These are phyloP conservation scores for Hydrochoerus hydrochaeris DNA, from an alignment of 2,113 vertebrate genomes.

Conservation along the genomic window DNA sequence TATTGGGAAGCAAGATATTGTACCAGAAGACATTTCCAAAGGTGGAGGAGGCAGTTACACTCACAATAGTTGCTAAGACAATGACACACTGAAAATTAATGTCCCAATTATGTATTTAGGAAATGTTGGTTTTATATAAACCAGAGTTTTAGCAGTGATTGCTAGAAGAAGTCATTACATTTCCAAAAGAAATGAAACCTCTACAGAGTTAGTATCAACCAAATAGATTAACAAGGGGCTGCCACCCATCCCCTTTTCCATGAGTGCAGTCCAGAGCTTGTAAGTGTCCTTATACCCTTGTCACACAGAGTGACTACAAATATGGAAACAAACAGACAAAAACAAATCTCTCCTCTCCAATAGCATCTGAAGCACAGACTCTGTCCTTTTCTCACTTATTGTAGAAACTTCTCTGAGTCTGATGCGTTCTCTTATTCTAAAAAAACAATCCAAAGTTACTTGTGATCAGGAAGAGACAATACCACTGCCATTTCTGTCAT, in stretches of 20 bases:
- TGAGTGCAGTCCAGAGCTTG: neutral
- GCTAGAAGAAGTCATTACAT: slow-evolving; percentile 67
- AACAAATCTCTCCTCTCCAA: neutral
- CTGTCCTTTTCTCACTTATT: neutral
- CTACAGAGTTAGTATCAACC: slow-evolving; percentile 21
- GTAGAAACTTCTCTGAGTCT: neutral
- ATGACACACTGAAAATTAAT: slow-evolving; percentile 70
- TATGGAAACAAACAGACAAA: slow-evolving; percentile 36
- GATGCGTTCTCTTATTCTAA: neutral
- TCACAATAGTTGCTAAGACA: slow-evolving; percentile 44
- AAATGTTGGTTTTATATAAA: slow-evolving; percentile 72
- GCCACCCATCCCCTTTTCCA: slow-evolving; percentile 65
- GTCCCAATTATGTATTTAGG: slow-evolving; percentile 71
- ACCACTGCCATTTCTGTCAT: neutral
- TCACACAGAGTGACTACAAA: slow-evolving; percentile 3
- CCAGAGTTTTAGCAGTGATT: slow-evolving; percentile 61
- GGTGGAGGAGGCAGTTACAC: neutral
- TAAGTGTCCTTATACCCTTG: slow-evolving; percentile 11
- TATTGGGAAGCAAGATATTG: neutral
- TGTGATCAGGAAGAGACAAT: neutral
- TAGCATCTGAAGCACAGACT: neutral
- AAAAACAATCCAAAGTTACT: neutral
- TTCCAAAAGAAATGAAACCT: slow-evolving; percentile 74
- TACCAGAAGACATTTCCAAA: neutral
- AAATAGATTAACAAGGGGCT: slow-evolving; percentile 56